Evolutionary conservation across 2,797 vertebrate species (phyloP), one percentile per base, ranked within the genome.

Genomic region (Apodemus agrarius): DNA sequence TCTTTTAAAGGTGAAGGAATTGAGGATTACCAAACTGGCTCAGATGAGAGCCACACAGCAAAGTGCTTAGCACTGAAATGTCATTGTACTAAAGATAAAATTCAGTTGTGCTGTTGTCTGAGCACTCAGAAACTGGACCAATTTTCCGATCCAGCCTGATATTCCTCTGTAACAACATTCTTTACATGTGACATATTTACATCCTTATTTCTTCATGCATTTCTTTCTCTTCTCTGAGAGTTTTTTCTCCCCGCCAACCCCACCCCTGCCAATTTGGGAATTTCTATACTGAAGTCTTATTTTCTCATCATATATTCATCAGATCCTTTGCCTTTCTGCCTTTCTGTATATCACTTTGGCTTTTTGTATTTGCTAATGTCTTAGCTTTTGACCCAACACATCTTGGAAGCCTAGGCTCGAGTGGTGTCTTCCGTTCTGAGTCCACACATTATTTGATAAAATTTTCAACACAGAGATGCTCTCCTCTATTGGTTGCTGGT

Each of bases 241-340:
- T 8, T 72, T 1, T 76, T 17, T 16, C 13, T 63, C 37, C 12
- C 9, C 14, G n/a, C n/a, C n/a, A n/a, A n/a, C 3, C 14, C 14
- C 6, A 10, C 12, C 19, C 2, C 29, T 13, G 2, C 14, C 59
- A 31, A 21, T 3, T 29, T 31, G 6, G 34, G 21, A 89, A 75
- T 19, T 11, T 49, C 49, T 29, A n/a, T 29, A 59, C 17, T 3
- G 3, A 46, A n/a, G 6, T 72, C 6, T 19, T 2, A 74, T n/a
- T 69, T 29, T n/a, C 3, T 57, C 40, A 81, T 92, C 57, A 26
- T 46, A 22, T n/a, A 72, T 26, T 75, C 2, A 67, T 74, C 8
- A 52, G 2, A 5, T 1, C 0, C 7, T 8, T 12, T 54, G 34
- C 6, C 1, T 4, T 11, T 65, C 17, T 12, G 13, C 40, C 12